Conservation (phyloP, 2,113 vertebrate genomes). For the Cacatua alba region DNA sequence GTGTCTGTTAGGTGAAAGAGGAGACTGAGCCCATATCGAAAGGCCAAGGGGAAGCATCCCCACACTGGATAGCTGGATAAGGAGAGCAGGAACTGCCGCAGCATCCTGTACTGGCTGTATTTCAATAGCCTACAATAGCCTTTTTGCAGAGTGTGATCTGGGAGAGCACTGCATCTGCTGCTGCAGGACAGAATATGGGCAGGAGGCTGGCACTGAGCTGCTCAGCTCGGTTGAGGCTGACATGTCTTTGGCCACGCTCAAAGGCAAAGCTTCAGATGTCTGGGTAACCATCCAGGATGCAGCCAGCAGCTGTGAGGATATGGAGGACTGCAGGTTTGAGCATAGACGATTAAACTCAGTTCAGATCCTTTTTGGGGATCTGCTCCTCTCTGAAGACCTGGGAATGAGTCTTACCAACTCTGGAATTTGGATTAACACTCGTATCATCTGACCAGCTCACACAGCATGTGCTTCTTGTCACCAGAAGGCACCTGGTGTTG, state of each 20-base stretch:
- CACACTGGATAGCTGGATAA: background rate
- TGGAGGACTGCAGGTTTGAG: background rate
- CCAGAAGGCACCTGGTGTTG: background rate
- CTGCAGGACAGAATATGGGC: background rate
- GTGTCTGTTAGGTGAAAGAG: background rate
- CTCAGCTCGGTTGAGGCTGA: background rate
- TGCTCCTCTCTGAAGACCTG: background rate
- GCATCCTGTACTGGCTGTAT: background rate
- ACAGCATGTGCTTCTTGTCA: background rate
- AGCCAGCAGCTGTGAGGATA: background rate
- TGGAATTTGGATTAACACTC: background rate
- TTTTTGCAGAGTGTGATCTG: background rate
- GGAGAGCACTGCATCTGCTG: background rate
- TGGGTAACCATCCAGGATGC: background rate
- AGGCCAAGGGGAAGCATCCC: background rate
- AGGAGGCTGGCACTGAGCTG: background rate
- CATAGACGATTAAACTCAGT: background rate
- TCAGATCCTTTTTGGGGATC: background rate
- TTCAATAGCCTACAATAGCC: background rate
- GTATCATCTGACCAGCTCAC: background rate
- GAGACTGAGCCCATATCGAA: background rate
- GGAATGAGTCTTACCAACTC: background rate
- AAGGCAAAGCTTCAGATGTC: background rate
- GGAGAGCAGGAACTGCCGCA: background rate
- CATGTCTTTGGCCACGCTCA: background rate